phyloP scores from a whole-genome alignment of 2,797 vertebrate species.

The Sternotherus odoratus region DNA sequence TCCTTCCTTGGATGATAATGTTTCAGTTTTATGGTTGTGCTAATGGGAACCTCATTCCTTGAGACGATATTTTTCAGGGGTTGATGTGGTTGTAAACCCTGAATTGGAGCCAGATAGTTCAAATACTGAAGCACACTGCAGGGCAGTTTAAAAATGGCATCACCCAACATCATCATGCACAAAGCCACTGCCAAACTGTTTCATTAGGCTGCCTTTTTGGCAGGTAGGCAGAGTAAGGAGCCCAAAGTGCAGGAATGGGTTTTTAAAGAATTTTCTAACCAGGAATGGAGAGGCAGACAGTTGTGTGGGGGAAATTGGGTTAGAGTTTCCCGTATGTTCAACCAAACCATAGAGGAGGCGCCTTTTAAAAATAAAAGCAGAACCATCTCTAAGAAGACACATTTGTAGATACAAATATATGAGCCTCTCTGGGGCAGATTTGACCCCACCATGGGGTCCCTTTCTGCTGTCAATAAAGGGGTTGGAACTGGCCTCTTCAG shows the following conservation, averaged over 20 bases:
- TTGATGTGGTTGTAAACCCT: constrained; percentile 34
- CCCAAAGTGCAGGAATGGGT: constrained; percentile 34
- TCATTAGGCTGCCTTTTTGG: constrained; percentile 43
- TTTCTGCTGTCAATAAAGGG: not conserved
- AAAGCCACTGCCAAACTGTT: constrained; percentile 49
- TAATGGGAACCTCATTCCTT: not conserved
- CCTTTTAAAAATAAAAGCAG: not conserved
- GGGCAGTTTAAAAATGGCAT: constrained; percentile 69
- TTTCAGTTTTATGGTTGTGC: constrained; percentile 33
- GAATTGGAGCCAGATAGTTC: constrained; percentile 45
- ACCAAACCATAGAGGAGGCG: not conserved
- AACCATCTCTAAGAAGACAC: not conserved
- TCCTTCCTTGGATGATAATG: not conserved
- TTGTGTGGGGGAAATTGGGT: not conserved
- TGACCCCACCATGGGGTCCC: not conserved
- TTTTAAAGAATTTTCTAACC: constrained; percentile 47
- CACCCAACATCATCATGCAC: constrained; percentile 74
- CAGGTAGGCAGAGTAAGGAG: not conserved
- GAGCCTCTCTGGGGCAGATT: not conserved
- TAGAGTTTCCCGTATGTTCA: not conserved
- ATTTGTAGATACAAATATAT: not conserved
- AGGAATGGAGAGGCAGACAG: not conserved
- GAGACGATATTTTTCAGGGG: not conserved
- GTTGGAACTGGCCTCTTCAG: not conserved
- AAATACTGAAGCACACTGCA: constrained; percentile 21